Evolutionary conservation across 2,113 vertebrate genomes (phyloP), one percentile per base, ranked within the genome.

Genomic region (Dendrocopos noguchii): DNA sequence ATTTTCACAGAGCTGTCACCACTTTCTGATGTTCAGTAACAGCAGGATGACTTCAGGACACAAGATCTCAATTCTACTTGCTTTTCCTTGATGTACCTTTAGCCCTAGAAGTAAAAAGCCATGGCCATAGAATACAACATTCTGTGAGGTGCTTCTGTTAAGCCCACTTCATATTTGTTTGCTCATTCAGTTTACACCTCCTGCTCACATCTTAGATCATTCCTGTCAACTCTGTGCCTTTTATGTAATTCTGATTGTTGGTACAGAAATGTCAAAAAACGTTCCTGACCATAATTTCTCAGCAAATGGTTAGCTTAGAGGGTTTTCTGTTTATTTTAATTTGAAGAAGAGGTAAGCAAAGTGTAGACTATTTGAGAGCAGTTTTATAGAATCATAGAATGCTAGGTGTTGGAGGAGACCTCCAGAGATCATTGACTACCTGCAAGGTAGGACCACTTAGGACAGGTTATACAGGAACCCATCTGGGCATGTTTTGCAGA

Each of bases 331-430:
- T 44, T 73, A 20, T 72, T 94, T 91, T 88, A 86, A n/a, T 34
- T 88, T 52, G 60, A 88, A 87, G 60, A 87, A 87, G 44, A 56
- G 65, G 14, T 76, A 70, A 95, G 47, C 20, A 91, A 94, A 87
- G 2, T 61, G 47, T 50, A 72, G 22, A 34, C 20, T 46, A 53
- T 39, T 59, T 59, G 10, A 70, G 47, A 21, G 47, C 47, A 47
- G 47, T 47, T 47, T 47, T 9, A 21, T 47, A 47, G 47, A 47
- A 47, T 21, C 47, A 47, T 47, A 47, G 47, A 47, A 47, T 21
- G 19, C 47, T 6, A 47, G 47, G 20, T 10, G 19, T 47, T 47
- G 47, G 20, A 47, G 21, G 47, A 21, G 19, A 47, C 10, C 47
- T 47, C 47, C 47, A 47, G 47, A 47, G 15, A 47, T 47, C 47